Evolutionary conservation across 2,888 invertebrate species (phyloP), one percentile per base, ranked within the genome.

Genomic region (Acronicta alni): DNA sequence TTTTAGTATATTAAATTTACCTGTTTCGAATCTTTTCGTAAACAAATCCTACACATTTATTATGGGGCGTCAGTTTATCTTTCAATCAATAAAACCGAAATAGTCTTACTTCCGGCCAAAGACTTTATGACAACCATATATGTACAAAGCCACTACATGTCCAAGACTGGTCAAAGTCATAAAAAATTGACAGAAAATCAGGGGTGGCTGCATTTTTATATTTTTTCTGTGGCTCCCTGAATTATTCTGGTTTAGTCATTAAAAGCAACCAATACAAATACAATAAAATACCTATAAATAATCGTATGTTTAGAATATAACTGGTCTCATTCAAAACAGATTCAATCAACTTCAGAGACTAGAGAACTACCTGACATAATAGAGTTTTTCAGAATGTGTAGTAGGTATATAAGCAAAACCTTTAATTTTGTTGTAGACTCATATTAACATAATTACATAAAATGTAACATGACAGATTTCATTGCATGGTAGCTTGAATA

Each of bases 51-150:
- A 62, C 60, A 75, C 67, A 69, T 81, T 76, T 80, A 82, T 81
- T 70, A 78, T 63, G 65, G 66, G 60, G 48, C 62, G 77, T 74
- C 63, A 79, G 82, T 86, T 85, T 83, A 87, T 77, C 71, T 83
- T 82, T 81, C 77, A 87, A 88, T 88, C 86, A 83, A 86, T 88
- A 88, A 89, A 89, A 87, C 87, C 69, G 78, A 88, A 89, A 89
- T 88, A 89, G 85, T 80, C 76, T 72, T 62, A 77, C 82, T 77
- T 84, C 85, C 86, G 81, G 84, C 77, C 71, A 66, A 71, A 57
- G 58, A 57, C 71, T 83, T 84, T 82, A 82, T 80, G 80, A 81
- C 76, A 82, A 79, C 75, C 72, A 69, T 69, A 70, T 69, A 69
- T 67, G 71, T 70, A 72, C 62, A n/a, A 68, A 64, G 69, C 67